Evolutionary conservation across 2,797 vertebrate genomes (phyloP).

Genomic region (Florisuga fusca): DNA sequence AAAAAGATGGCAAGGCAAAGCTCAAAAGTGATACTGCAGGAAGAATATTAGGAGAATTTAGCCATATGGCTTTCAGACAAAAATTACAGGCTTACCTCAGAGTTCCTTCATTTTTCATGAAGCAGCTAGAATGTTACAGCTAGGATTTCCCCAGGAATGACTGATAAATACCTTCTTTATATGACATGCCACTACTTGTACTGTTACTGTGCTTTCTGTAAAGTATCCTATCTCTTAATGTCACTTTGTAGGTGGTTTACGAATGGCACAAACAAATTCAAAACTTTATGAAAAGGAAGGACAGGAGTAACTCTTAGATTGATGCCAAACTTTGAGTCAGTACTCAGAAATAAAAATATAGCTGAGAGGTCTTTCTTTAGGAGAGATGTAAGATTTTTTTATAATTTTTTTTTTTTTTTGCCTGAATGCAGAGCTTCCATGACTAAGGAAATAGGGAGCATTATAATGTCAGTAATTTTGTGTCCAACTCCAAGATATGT

Average conservation of each 20-base stretch:
- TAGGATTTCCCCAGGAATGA: neutral
- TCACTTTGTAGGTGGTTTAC: slow-evolving; percentile 4
- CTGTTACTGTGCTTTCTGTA: neutral
- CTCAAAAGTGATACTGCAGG: neutral
- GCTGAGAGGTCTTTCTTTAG: neutral
- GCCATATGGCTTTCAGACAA: neutral
- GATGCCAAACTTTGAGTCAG: neutral
- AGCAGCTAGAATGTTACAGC: neutral
- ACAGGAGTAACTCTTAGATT: neutral
- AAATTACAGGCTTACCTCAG: neutral
- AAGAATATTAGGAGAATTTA: neutral
- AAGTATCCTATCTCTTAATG: neutral
- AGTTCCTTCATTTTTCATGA: neutral
- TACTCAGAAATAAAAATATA: slow-evolving; percentile 1
- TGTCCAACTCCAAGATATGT: neutral
- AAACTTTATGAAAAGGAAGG: neutral
- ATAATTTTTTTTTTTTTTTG: neutral
- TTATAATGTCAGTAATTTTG: neutral
- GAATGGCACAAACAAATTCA: neutral
- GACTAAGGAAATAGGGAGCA: neutral
- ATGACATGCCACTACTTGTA: neutral
- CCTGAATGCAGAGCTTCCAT: neutral
- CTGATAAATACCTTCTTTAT: neutral
- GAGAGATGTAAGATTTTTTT: neutral
- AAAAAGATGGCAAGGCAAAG: neutral